Evolutionary conservation across 2,888 invertebrate species (phyloP), one percentile per base, ranked within the genome.

Genomic region (Mellilla xanthometata): DNA sequence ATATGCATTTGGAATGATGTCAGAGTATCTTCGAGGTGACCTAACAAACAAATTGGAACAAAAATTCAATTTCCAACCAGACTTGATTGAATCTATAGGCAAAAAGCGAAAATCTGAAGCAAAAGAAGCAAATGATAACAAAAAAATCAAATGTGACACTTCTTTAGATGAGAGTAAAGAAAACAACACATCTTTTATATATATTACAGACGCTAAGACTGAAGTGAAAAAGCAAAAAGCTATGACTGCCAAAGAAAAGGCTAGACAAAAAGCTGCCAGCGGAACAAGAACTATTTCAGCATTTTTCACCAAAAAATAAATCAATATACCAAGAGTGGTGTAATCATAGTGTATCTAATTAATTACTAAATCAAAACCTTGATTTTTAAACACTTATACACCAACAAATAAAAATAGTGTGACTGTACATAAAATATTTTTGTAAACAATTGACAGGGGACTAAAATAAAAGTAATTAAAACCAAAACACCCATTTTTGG

Each of bases 231-330:
- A 92, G 64, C 83, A 90, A 52, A 91, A 92, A 48, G 66, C 84
- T 13, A 62, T 93, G 42, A 90, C 93, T 29, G 90, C 94, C 5
- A 96, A 95, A 79, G 95, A 95, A 64, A 94, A 95, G 61, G 92
- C 94, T 0, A 86, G 93, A 60, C 92, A 93, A 62, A 96, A 95
- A 75, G 94, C 95, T 41, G 96, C 96, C 19, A 91, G 92, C 62
- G 95, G 95, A 35, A 94, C 94, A 15, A 96, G 95, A 83, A 94
- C 92, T 62, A 95, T 96, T 69, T 92, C 94, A 39, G 93, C 94
- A 3, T 45, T 43, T 44, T 56, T 56, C 26, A 39, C 43, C 6
- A 50, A 40, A 24, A 44, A 41, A 49, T 50, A 33, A 38, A 24
- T 3, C 4, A 19, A 3, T 5, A 3, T 19, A 19, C 3, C 6